phyloP scores from a whole-genome alignment of 2,888 invertebrate species.

The Hydropsyche betteni region DNA sequence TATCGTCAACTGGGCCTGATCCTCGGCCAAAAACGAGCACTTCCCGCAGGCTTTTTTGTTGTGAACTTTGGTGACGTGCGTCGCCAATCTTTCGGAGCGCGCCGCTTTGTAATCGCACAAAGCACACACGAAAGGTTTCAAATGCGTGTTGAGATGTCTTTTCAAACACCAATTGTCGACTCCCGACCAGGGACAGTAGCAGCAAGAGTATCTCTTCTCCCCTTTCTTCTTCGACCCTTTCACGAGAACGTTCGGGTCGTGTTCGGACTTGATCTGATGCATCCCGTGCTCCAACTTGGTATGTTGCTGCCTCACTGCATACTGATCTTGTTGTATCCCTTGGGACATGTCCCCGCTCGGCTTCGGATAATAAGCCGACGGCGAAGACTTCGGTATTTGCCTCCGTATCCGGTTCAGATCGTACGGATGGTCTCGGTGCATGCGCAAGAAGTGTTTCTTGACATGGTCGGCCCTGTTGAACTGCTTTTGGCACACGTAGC shows the following conservation, averaged over 20 bases:
- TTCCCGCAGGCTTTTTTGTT: constrained; percentile 90
- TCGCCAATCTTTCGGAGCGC: constrained; percentile 86
- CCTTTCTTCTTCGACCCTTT: constrained; percentile 61
- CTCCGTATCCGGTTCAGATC: constrained; percentile 83
- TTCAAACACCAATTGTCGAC: constrained; percentile 95
- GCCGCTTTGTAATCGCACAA: constrained; percentile 95
- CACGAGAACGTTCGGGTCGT: constrained; percentile 45
- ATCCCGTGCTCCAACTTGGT: constrained; percentile 60
- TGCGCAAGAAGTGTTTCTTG: constrained; percentile 90
- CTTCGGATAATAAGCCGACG: constrained; percentile 58
- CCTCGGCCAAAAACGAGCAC: constrained; percentile 88
- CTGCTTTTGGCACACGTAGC: constrained; percentile 91
- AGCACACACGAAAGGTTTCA: constrained; percentile 90
- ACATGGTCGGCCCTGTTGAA: constrained; percentile 95
- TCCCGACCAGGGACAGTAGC: constrained; percentile 92
- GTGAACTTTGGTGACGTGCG: constrained; percentile 91
- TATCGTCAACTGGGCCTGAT: constrained; percentile 78
- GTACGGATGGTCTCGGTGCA: constrained; percentile 91
- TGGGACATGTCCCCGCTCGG: constrained; percentile 48
- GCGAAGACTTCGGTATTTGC: constrained; percentile 69
- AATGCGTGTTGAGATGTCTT: constrained; percentile 90
- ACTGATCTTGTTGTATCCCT: constrained; percentile 42
- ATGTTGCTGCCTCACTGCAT: constrained; percentile 40
- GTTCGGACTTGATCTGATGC: constrained; percentile 59
- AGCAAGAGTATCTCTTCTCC: constrained; percentile 83